A percentile compares a stretch with the other conserved stretches of the same genome.
phyloP scores from a whole-genome alignment of 2,113 vertebrate species.

The Ellobius talpinus region DNA sequence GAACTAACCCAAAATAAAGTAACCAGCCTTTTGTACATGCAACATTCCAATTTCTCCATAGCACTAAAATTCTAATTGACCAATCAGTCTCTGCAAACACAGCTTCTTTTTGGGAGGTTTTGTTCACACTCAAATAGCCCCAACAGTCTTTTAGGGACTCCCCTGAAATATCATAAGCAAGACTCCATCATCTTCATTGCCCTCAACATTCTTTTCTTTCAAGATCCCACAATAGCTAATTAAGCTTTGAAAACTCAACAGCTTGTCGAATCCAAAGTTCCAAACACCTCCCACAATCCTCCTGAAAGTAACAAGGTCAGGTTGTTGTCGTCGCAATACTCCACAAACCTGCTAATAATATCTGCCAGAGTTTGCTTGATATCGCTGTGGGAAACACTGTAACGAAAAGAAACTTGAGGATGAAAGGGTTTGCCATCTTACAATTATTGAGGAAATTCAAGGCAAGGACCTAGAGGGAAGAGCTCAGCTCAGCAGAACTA shows the following conservation, averaged over 20 bases:
- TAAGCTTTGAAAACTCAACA: background rate
- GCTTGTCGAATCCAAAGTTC: background rate
- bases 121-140: background rate
- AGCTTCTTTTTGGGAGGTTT: background rate
- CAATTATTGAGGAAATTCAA: background rate
- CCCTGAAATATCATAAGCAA: background rate
- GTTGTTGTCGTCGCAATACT: background rate
- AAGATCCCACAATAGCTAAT: background rate
- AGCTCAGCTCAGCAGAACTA: background rate
- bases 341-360: too few species aligned
- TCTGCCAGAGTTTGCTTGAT: background rate
- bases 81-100: background rate
- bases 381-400: background rate
- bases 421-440: background rate
- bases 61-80: background rate
- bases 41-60: background rate
- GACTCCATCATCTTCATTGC: background rate
- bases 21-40: background rate
- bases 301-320: background rate
- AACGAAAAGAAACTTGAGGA: background rate
- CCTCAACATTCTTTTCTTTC: background rate
- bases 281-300: background rate
- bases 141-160: background rate
- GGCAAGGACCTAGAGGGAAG: background rate
- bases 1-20: background rate